These are phyloP conservation scores for Ophion obscuratus DNA, from an alignment of 2,888 invertebrate genomes.

Conservation along the genomic window DNA sequence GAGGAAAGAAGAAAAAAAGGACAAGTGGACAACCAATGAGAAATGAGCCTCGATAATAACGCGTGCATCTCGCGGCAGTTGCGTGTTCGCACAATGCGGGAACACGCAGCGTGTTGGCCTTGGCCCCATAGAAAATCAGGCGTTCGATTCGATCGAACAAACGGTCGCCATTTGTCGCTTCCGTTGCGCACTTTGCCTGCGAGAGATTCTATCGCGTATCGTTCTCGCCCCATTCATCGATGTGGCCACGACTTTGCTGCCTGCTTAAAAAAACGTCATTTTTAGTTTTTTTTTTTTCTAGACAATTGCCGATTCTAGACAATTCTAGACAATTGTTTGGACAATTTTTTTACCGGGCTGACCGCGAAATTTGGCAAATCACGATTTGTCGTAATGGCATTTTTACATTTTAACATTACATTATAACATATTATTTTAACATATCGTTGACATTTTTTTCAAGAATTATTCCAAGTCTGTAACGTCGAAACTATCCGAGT, in stretches of 20 bases:
- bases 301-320: neutral
- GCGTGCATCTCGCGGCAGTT: conserved; percentile 14
- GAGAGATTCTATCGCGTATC: conserved; percentile 56
- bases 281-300: neutral
- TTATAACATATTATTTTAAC: too few species aligned
- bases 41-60: conserved; percentile 28
- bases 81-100: conserved; percentile 51
- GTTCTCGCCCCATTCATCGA: conserved; percentile 14
- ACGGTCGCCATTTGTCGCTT: conserved; percentile 54
- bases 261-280: too few species aligned
- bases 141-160: conserved; percentile 62
- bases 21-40: conserved; percentile 17
- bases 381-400: too few species aligned
- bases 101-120: conserved; percentile 17
- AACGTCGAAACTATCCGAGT: too few species aligned
- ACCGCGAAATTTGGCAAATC: neutral
- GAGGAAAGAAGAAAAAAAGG: neutral
- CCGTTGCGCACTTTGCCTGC: conserved; percentile 24
- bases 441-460: too few species aligned
- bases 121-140: conserved; percentile 68
- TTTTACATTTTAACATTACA: too few species aligned
- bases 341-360: too few species aligned
- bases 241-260: neutral
- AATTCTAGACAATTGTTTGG: neutral
- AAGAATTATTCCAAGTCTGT: too few species aligned